A percentile compares a stretch with the other conserved stretches of the same genome.
Evolutionary conservation across 2,113 vertebrate species (phyloP).

Genomic region (Tetrao urogallus): DNA sequence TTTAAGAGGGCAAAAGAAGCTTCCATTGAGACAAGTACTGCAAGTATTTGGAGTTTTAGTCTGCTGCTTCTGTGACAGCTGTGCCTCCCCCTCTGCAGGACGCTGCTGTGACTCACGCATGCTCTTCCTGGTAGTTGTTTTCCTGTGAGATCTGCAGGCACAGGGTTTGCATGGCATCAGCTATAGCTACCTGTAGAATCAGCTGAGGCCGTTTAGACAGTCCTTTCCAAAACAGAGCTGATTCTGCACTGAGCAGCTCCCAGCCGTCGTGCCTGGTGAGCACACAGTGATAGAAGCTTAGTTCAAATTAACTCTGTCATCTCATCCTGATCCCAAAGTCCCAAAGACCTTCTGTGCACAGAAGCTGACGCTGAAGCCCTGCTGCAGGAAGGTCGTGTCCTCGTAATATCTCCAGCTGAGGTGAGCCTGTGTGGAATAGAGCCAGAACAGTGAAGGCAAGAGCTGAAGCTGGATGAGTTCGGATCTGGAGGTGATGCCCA

Average conservation of each 20-base stretch:
- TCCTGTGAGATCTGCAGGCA: neutral
- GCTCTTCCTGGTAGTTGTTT: neutral
- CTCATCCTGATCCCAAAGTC: neutral
- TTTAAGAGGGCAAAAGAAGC: neutral
- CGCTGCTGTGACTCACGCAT: neutral
- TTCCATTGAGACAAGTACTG: neutral
- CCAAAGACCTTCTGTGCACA: neutral
- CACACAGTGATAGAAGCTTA: neutral
- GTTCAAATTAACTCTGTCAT: fast-evolving
- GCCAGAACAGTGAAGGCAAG: neutral
- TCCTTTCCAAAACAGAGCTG: neutral
- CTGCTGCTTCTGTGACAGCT: neutral
- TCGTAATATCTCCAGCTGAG: neutral
- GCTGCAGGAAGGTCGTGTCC: neutral
- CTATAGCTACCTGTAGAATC: neutral
- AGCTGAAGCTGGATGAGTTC: neutral
- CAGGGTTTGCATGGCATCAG: neutral
- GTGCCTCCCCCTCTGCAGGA: neutral
- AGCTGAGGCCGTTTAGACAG: neutral
- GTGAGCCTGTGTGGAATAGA: neutral
- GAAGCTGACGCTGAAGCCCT: neutral
- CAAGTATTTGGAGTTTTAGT: neutral
- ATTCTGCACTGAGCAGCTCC: neutral
- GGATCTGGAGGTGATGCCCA: neutral
- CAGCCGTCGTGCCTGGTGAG: neutral